phyloP scores from a whole-genome alignment of 2,113 vertebrate genomes.

The Salminus brasiliensis region DNA sequence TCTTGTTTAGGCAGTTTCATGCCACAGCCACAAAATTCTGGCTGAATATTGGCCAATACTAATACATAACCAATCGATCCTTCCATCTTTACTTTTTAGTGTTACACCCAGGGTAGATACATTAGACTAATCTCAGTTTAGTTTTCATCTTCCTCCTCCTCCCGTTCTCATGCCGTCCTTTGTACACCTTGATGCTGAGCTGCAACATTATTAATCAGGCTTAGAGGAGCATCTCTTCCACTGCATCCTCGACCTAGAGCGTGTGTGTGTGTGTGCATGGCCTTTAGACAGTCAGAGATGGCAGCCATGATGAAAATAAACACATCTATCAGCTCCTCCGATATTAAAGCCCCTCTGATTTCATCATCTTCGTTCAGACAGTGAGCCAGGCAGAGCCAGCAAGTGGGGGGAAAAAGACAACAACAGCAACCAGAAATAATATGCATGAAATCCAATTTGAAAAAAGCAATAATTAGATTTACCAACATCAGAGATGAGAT shows the following conservation, averaged over 20 bases:
- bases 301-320: conserved; percentile 71
- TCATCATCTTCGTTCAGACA: conserved; percentile 65
- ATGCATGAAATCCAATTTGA: conserved; percentile 76
- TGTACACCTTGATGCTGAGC: conserved; percentile 65
- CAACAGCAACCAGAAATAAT: conserved; percentile 60
- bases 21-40: no score
- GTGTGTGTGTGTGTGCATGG: conserved; percentile 36
- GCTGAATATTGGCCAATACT: no score
- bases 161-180: conserved; percentile 50
- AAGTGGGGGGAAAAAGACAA: background rate
- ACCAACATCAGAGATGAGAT: conserved; percentile 74
- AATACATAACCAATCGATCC: no score
- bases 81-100: no score
- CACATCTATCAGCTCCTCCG: conserved; percentile 70
- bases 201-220: conserved; percentile 70
- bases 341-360: conserved; percentile 74
- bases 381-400: conserved; percentile 29
- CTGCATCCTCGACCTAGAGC: conserved; percentile 59
- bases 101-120: no score
- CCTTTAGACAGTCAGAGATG: conserved; percentile 68
- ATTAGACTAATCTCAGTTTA: conserved; percentile 3
- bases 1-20: no score
- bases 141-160: conserved; percentile 15
- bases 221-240: conserved; percentile 61
- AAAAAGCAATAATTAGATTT: conserved; percentile 75